Evolutionary conservation across 2,797 vertebrate genomes (phyloP), one percentile per base, ranked within the genome.

Genomic region (Syncerus caffer): DNA sequence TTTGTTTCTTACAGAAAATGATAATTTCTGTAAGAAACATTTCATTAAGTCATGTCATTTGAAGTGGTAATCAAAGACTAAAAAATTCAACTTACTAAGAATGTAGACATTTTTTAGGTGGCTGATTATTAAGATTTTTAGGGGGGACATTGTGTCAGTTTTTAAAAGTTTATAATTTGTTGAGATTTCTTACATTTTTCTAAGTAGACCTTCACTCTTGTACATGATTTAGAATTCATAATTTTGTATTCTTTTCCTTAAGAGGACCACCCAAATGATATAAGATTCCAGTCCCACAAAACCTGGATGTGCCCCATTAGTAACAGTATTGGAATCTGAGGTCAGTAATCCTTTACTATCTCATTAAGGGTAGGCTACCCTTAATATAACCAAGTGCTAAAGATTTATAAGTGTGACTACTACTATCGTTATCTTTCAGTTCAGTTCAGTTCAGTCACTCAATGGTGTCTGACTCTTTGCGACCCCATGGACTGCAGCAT

Each of bases 381-480:
- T 55, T 55, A 55, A 55, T 55, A 19, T 23, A 55, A 55, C 53
- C 53, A 57, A 74, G 25, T 4, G 6, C 25, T 42, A 42, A 76
- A 89, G 51, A 74, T 89, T 74, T 55, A 8, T 31, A 42, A 55
- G 34, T 76, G 16, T 74, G 51, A 31, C 34, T 55, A 76, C 51
- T 23, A 14, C 11, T 57, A 23, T 57, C 0, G 1, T 25, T 57
- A 25, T 57, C 21, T 57, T 25, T 57, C 55, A 57, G 55, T 57
- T 23, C 31, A 64, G 31, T n/a, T 64, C 62, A 67, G n/a, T 67
- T 67, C 31, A 67, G 31, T 67, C 1, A 0, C n/a, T 67, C 64
- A 34, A 8, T 11, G 1, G 1, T 67, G n/a, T 2, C 17, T 0
- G 2, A 67, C 31, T 67, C 8, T 64, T 64, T 67, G n/a, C 4